A percentile compares a stretch with the other conserved stretches of the same genome.
Conservation (phyloP, 1,140 invertebrate genomes). For the Orchesella cincta region DNA sequence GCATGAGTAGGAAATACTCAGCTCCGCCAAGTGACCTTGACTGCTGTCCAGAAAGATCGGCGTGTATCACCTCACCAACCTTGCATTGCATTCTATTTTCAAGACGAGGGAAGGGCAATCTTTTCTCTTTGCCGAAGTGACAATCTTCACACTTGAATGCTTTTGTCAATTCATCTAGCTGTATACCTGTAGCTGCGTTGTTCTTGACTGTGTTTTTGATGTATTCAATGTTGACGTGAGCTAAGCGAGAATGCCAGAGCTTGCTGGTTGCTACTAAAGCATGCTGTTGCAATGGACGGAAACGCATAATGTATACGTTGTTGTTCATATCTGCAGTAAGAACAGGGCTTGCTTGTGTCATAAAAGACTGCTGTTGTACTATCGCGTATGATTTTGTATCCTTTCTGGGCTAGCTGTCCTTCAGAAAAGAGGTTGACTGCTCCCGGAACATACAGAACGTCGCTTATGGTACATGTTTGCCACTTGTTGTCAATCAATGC, state of each 20-base stretch:
- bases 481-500: constrained; percentile 29
- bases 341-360: not conserved
- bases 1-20: constrained; percentile 55
- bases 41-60: constrained; percentile 58
- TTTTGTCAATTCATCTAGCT: not conserved
- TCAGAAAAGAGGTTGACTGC: constrained; percentile 36
- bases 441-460: constrained; percentile 38
- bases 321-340: not conserved
- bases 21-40: constrained; percentile 53
- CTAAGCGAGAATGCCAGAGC: constrained; percentile 30
- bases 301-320: constrained; percentile 16
- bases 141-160: constrained; percentile 13
- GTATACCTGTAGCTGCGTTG: constrained; percentile 25
- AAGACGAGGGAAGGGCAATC: constrained; percentile 18
- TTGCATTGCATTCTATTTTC: not conserved
- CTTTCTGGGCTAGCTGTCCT: constrained; percentile 22
- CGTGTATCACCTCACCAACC: constrained; percentile 35
- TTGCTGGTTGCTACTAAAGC: not conserved
- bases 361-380: not conserved
- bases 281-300: not conserved
- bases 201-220: constrained; percentile 29
- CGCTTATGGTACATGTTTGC: not conserved
- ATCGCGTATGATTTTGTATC: constrained; percentile 23
- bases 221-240: constrained; percentile 37
- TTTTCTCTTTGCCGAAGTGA: constrained; percentile 10